phyloP scores from a whole-genome alignment of 2,888 invertebrate species.

The Tetropium fuscum region DNA sequence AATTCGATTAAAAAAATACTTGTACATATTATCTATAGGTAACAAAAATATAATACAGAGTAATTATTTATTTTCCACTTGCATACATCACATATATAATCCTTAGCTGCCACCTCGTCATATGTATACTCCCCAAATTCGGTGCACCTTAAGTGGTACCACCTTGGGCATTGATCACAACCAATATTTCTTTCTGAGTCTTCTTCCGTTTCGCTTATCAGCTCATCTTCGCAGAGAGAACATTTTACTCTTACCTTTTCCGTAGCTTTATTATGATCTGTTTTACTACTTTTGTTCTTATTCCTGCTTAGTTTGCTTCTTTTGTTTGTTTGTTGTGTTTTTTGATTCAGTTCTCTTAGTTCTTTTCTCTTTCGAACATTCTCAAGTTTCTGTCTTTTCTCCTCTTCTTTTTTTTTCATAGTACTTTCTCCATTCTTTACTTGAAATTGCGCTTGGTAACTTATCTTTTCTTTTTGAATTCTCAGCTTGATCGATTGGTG shows the following conservation, averaged over 20 bases:
- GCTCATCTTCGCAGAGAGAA: neutral
- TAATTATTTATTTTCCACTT: too few species aligned
- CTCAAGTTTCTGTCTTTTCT: conserved; percentile 8
- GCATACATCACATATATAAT: neutral
- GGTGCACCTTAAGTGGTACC: neutral
- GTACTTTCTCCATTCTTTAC: conserved; percentile 7
- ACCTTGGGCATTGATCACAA: neutral
- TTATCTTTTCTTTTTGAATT: neutral
- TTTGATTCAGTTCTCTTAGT: conserved; percentile 11
- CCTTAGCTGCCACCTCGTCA: neutral
- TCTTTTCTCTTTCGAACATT: conserved; percentile 9
- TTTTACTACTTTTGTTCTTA: neutral
- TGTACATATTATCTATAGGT: too few species aligned
- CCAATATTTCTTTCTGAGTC: too few species aligned
- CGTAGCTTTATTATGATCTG: neutral
- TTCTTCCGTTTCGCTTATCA: neutral
- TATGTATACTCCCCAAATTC: neutral
- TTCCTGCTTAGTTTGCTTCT: neutral
- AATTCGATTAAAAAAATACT: too few species aligned
- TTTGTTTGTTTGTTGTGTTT: neutral
- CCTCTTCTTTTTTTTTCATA: neutral
- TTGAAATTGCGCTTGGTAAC: conserved; percentile 9
- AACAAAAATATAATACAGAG: too few species aligned
- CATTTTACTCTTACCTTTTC: neutral
- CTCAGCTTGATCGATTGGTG: neutral